Conservation (phyloP, 2,797 vertebrate genomes). For the Capromys pilorides region DNA sequence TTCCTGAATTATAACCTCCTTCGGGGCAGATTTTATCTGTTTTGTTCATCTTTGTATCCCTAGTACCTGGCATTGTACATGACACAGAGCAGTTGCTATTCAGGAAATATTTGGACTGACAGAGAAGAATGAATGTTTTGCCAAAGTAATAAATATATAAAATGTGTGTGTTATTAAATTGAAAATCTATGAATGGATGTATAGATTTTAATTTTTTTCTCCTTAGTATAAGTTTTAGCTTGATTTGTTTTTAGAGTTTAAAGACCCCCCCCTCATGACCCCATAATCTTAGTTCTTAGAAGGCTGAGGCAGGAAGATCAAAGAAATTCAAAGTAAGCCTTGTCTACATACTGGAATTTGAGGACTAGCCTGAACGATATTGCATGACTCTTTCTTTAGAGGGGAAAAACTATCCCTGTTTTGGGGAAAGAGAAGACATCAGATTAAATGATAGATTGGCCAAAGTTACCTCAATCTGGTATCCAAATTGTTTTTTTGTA, state of each 20-base stretch:
- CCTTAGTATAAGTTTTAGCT: neutral
- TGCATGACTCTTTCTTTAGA: neutral
- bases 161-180: neutral
- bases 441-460: neutral
- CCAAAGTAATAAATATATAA: neutral
- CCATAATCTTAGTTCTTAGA: neutral
- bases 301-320: neutral
- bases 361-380: neutral
- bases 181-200: slow-evolving; percentile 17
- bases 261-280: neutral
- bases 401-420: neutral
- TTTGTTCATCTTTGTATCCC: neutral
- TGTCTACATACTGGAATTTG: neutral
- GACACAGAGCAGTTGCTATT: neutral
- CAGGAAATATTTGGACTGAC: slow-evolving; percentile 16
- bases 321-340: neutral
- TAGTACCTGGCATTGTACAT: neutral
- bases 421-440: neutral
- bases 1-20: neutral
- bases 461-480: neutral
- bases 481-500: neutral
- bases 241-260: slow-evolving; percentile 25
- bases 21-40: neutral
- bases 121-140: slow-evolving; percentile 30
- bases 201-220: slow-evolving; percentile 22